Evolutionary conservation across 2,888 invertebrate species (phyloP).

Genomic region (Euzophera pinguis): DNA sequence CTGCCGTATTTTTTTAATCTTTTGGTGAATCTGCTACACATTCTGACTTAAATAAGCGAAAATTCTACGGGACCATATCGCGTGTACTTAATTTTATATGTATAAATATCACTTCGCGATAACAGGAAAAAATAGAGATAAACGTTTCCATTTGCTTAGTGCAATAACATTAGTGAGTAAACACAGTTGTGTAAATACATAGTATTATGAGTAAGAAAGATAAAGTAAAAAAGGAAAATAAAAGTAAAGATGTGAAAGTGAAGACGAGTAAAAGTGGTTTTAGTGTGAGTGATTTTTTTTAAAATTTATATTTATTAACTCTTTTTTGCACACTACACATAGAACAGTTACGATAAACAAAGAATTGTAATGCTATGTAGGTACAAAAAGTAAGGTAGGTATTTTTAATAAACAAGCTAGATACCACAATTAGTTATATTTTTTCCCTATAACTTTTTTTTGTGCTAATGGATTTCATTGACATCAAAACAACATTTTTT

Average conservation of each 20-base stretch:
- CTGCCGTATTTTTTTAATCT: too few species aligned
- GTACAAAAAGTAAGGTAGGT: too few species aligned
- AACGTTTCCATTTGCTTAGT: not conserved
- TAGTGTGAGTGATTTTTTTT: not conserved
- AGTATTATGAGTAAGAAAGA: constrained; percentile 7
- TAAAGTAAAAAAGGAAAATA: not conserved
- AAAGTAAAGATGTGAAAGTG: not conserved
- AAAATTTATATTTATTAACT: not conserved
- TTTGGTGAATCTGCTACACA: too few species aligned
- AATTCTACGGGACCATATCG: not conserved
- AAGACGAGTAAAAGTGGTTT: not conserved
- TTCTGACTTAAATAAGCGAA: too few species aligned
- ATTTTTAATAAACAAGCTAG: too few species aligned
- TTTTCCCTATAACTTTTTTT: too few species aligned
- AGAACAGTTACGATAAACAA: too few species aligned
- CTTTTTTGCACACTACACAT: too few species aligned
- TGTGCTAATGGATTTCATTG: too few species aligned
- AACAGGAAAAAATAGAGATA: not conserved
- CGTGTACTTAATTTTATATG: not conserved
- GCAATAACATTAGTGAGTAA: not conserved
- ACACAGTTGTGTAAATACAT: not conserved
- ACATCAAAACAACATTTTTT: too few species aligned
- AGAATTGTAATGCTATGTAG: too few species aligned
- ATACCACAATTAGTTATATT: too few species aligned
- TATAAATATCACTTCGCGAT: not conserved